Evolutionary conservation across 1,140 invertebrate species (phyloP).

Genomic region (Pissodes strobi): DNA sequence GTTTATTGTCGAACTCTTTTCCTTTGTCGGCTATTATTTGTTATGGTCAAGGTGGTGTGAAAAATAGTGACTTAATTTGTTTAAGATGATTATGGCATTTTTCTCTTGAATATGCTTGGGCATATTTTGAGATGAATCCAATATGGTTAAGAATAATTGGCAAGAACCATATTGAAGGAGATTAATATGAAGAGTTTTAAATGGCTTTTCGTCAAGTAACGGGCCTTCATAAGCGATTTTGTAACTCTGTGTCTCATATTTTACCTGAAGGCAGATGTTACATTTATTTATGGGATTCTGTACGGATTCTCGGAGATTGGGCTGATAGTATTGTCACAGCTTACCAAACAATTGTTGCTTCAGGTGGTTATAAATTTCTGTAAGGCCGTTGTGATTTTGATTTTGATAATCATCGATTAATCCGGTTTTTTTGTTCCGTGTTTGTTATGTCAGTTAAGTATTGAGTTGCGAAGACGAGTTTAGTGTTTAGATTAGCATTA

Average conservation of each 20-base stretch:
- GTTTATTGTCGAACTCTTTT: too few species aligned
- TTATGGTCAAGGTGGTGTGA: slow-evolving; percentile 36
- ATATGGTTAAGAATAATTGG: slow-evolving; percentile 43
- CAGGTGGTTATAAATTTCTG: slow-evolving; percentile 28
- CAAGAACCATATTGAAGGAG: too few species aligned
- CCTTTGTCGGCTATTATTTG: too few species aligned
- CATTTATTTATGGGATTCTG: slow-evolving; percentile 36
- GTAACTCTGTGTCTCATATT: too few species aligned
- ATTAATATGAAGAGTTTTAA: slow-evolving; percentile 43
- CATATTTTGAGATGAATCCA: slow-evolving; percentile 45
- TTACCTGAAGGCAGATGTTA: slow-evolving; percentile 30
- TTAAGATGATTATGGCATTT: too few species aligned
- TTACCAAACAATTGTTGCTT: slow-evolving; percentile 28
- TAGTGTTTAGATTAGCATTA: background rate
- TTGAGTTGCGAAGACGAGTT: background rate
- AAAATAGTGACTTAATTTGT: slow-evolving; percentile 39
- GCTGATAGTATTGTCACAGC: slow-evolving; percentile 37
- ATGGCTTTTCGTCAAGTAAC: slow-evolving; percentile 32
- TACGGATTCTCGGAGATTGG: slow-evolving; percentile 33
- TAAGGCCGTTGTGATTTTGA: slow-evolving; percentile 35
- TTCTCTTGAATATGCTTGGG: too few species aligned
- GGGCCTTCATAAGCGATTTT: too few species aligned
- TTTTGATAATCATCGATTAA: background rate
- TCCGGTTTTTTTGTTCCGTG: background rate
- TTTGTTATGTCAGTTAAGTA: background rate